Percentiles rank a stretch among this genome's conserved stretches.
phyloP scores from a whole-genome alignment of 1,140 invertebrate species.

The Penaeus japonicus region DNA sequence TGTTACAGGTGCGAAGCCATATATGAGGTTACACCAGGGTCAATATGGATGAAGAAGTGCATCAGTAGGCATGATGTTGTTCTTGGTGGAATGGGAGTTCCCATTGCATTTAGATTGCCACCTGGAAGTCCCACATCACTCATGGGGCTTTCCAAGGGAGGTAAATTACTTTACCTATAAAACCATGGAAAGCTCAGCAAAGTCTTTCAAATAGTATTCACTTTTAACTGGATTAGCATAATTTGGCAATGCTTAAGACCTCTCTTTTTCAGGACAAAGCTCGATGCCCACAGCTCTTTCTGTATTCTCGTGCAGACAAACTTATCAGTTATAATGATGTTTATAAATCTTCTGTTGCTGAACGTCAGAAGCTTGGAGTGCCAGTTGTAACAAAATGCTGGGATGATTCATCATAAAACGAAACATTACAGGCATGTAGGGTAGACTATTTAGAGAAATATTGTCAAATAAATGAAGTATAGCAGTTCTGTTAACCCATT shows the following conservation, averaged over 20 bases:
- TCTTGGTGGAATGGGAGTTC: slow-evolving; percentile 28
- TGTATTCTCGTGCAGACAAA: slow-evolving; percentile 77
- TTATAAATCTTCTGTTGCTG: slow-evolving; percentile 70
- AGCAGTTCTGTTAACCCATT: too few species aligned
- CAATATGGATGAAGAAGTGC: slow-evolving; percentile 56
- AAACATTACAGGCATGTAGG: slow-evolving; percentile 68
- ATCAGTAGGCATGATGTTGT: slow-evolving; percentile 41
- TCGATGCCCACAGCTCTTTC: slow-evolving; percentile 75
- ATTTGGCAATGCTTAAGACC: too few species aligned
- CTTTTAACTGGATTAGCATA: slow-evolving; percentile 58
- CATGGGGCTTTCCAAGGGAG: slow-evolving; percentile 70
- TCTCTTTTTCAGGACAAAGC: slow-evolving; percentile 62
- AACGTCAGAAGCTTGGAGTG: slow-evolving; percentile 71
- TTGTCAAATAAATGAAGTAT: too few species aligned
- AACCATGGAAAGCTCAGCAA: too few species aligned
- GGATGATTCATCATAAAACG: slow-evolving; percentile 75
- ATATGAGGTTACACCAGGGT: slow-evolving; percentile 63
- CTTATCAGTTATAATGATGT: slow-evolving; percentile 70
- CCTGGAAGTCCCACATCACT: slow-evolving; percentile 53
- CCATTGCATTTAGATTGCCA: slow-evolving; percentile 58
- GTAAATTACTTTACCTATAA: slow-evolving; percentile 67
- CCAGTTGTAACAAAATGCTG: slow-evolving; percentile 71
- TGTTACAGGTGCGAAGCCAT: slow-evolving; percentile 71
- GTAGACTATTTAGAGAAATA: too few species aligned
- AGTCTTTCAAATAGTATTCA: slow-evolving; percentile 43